A percentile compares a stretch with the other conserved stretches of the same genome.
Evolutionary conservation across 2,113 vertebrate genomes (phyloP).

Genomic region (Nothocercus julius): DNA sequence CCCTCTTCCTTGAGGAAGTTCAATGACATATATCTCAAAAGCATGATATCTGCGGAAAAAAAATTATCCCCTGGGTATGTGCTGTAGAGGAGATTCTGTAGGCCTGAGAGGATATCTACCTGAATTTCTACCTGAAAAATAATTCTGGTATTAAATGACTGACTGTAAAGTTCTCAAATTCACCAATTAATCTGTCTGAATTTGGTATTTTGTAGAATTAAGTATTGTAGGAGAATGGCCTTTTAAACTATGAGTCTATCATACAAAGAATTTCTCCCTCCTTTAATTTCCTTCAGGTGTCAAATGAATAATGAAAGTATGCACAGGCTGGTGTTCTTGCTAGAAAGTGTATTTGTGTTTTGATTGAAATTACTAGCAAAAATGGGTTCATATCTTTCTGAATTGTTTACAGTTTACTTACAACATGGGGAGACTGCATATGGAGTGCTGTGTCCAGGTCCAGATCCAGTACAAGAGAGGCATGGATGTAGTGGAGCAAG

Average conservation of each 20-base stretch:
- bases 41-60: neutral
- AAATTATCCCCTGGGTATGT: neutral
- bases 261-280: neutral
- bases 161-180: neutral
- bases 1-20: conserved; percentile 9
- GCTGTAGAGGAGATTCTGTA: neutral
- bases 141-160: neutral
- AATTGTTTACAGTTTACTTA: neutral
- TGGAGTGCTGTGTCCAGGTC: neutral
- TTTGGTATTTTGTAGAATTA: neutral
- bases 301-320: neutral
- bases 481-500: neutral
- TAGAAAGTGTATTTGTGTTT: neutral
- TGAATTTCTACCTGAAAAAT: neutral
- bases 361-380: neutral
- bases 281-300: neutral
- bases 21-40: neutral
- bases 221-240: neutral
- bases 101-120: neutral
- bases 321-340: neutral
- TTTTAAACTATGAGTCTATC: neutral
- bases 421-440: neutral
- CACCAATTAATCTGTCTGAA: neutral
- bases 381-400: neutral
- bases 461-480: neutral